Evolutionary conservation across 92 coral and sea anemone species (phyloP), one percentile per base, ranked within the genome.

Genomic region (Epizoanthus stellaris): DNA sequence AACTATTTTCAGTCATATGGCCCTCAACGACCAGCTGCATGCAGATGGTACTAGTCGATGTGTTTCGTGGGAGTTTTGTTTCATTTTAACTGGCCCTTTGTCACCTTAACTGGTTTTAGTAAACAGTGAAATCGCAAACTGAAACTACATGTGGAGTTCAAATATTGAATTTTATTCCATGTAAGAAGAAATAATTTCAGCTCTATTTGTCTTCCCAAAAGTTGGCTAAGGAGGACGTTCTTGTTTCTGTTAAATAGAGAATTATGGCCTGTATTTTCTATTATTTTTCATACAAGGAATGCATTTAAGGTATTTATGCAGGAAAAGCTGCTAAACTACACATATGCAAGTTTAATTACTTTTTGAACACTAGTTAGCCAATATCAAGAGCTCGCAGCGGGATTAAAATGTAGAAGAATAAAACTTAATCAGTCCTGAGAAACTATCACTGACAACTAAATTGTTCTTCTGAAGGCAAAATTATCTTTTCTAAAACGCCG

Each of bases 321-420:
- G 21, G 14, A 75, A 56, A 76, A 58, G 63, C 34, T 72, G 56
- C 4, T 47, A 43, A 72, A 45, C 56, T 47, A 9, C 59, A 47
- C 77, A 54, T 19, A 20, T 79, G 53, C 56, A 62, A 14, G 71
- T 79, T 79, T 79, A 79, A 63, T 79, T 79, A 62, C 72, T 60
- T 79, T 38, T 60, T 43, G 12, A 20, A 38, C 53, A 16, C 43
- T 11, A 43, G 60, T 73, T 73, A 59, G 67, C 70, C 54, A 79
- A 79, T 42, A 45, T 17, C 47, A 43, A 15, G 3, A 40, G 30
- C 42, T 38, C 73, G n/a, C 73, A 36, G 73, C 59, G 15, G 56
- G 52, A 63, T n/a, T 25, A 43, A 34, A 12, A 75, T 21, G 16
- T 34, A 12, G 57, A 62, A 77, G 20, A 62, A 47, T 76, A 61